Conservation (phyloP, 2,888 invertebrate species). For the Epiperipatus broadwayi region DNA sequence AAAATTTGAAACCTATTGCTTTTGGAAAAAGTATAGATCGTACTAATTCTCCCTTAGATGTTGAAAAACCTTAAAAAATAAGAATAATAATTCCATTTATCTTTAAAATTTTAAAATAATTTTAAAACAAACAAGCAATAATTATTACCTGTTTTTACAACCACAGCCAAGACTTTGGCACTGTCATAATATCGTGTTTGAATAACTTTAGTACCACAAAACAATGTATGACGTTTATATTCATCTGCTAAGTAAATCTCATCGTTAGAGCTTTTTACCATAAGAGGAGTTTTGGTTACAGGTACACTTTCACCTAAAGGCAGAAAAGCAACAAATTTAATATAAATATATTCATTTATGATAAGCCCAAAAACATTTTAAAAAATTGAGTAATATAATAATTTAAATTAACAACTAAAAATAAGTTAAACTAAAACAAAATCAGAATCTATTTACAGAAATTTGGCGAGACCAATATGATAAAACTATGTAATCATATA, state of each 20-base stretch:
- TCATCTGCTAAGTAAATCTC: conserved; percentile 45
- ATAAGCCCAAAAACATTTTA: conserved; percentile 15
- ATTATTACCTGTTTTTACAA: conserved; percentile 22
- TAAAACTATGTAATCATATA: too few relatives aligned
- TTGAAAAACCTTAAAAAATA: conserved; percentile 23
- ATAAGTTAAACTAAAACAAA: neutral
- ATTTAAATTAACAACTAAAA: neutral
- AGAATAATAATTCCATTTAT: neutral
- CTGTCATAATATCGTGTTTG: conserved; percentile 43
- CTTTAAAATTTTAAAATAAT: too few relatives aligned
- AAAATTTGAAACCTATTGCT: conserved; percentile 38
- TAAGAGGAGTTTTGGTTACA: conserved; percentile 58
- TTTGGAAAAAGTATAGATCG: conserved; percentile 39
- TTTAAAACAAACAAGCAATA: too few relatives aligned
- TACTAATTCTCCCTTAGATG: conserved; percentile 35
- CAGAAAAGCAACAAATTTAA: conserved; percentile 10
- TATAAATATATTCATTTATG: neutral
- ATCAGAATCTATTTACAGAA: too few relatives aligned
- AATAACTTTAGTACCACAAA: conserved; percentile 68
- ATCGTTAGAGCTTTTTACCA: conserved; percentile 22
- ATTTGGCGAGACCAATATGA: too few relatives aligned
- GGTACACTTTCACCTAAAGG: conserved; percentile 70
- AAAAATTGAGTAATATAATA: neutral
- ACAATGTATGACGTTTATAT: conserved; percentile 66
- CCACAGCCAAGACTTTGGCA: conserved; percentile 19